Base-by-base conservation (phyloP, 2,888 invertebrate species). In the Cephus rjabovi region DNA sequence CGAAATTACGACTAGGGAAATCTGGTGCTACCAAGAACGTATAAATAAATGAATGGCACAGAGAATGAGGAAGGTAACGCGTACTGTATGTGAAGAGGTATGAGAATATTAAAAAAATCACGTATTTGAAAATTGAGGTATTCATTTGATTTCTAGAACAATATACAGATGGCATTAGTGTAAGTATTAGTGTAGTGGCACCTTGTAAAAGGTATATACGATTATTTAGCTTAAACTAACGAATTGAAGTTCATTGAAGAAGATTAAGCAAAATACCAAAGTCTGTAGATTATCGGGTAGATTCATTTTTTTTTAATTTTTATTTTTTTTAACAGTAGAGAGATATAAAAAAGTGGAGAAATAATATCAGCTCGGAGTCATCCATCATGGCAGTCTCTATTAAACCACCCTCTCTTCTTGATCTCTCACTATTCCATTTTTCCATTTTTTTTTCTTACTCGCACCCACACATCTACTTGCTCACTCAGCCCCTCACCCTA, bases 361-460 rank as follows among this genome's bases (percentile, higher is more conserved):
- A 85, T 85, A 84, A 87, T 88, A 88, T 88, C 88, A 88, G 86
- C 87, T 85, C 76, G 76, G 73, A 80, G 82, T 87, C 88, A 89
- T 89, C 88, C 88, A 89, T 89, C 88, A 88, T 86, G 86, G 85
- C 83, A 85, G 86, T 86, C 85, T 89, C 88, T 89, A 89, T 88
- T 88, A 89, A 89, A 87, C 86, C 87, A 84, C 81, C 87, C 84
- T 87, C 84, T 83, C 87, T 79, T 78, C 81, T 79, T 77, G 56
- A 6, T 79, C 77, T 78, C 84, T 71, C 71, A 33, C 71, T 71
- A 31, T 71, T 34, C 71, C 71, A 31, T 34, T 71, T 71, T 71
- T 34, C 34, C 71, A 35, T 23, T 71, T 71, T 71, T 15, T 34
- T 71, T n/a, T 71, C 71, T 71, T 34, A 12, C 71, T 71, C 12